Conservation (phyloP, 2,797 vertebrate genomes). For the Periparus ater region DNA sequence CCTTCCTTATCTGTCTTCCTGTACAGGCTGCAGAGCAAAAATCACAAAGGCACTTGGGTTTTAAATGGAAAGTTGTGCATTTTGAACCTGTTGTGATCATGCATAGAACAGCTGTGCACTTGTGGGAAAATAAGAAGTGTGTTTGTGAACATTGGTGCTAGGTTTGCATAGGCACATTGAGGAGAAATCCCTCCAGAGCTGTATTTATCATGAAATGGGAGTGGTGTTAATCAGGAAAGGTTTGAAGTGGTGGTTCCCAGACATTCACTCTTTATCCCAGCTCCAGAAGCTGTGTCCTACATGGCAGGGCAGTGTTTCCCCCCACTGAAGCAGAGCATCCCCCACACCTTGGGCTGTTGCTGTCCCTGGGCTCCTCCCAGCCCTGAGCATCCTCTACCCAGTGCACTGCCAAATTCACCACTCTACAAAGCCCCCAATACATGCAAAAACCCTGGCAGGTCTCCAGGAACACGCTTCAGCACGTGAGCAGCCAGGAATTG, state of each 20-base stretch:
- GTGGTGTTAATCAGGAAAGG: accelerated
- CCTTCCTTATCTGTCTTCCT: conserved; percentile 4
- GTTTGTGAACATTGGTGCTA: background rate
- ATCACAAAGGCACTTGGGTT: background rate
- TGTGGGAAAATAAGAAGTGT: background rate
- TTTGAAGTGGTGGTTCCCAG: background rate
- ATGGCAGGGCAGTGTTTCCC: background rate
- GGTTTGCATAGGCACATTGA: background rate
- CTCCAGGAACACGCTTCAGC: background rate
- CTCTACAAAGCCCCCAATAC: accelerated
- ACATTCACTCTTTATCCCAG: background rate
- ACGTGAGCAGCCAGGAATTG: background rate
- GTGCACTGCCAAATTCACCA: accelerated
- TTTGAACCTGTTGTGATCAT: background rate
- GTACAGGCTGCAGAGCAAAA: background rate
- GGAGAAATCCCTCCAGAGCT: background rate
- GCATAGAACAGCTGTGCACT: background rate
- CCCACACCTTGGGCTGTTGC: background rate
- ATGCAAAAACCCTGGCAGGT: background rate
- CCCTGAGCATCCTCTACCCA: background rate
- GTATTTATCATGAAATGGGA: accelerated
- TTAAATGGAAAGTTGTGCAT: background rate
- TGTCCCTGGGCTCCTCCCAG: background rate
- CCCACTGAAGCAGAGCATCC: background rate
- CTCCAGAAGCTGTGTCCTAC: background rate